Evolutionary conservation across 2,797 vertebrate species (phyloP), one percentile per base, ranked within the genome.

Genomic region (Leptodactylus fallax): DNA sequence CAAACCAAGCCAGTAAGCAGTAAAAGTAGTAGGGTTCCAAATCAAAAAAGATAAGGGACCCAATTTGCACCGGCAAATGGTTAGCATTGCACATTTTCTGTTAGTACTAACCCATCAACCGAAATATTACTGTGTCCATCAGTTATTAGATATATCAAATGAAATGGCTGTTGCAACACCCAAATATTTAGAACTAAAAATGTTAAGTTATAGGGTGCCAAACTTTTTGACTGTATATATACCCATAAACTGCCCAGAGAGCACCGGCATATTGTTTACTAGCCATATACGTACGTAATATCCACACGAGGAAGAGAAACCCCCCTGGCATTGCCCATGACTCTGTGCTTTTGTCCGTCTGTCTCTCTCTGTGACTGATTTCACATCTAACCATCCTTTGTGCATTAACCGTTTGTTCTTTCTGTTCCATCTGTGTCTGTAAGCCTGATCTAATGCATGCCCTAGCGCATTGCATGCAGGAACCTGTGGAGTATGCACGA

Each of bases 371-470:
- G 87, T 89, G 53, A 86, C 90, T 93, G 90, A 63, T 90, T 82
- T 91, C 86, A 45, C 93, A 91, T 71, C 86, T 79, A 91, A 86
- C 89, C 88, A 1, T 92, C 10, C 6, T 93, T 25, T 87, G 0
- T 93, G 71, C 60, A 87, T 91, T 92, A 76, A 85, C 78, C 21
- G 78, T 83, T 67, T 69, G 63, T 83, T 85, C 9, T 93, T 85
- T 91, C 92, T 93, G 91, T 90, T 90, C 93, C 90, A 91, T 93
- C 71, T 80, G 88, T 92, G 85, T 90, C 91, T 91, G 92, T 94
- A 95, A 96, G 95, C 95, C 95, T 91, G 95, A 97, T 95, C 93
- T 96, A 94, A 94, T 96, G 96, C 96, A 97, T 95, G 96, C 95
- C 77, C 91, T 96, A 87, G 93, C 90, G 82, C 93, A 95, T 92